These are phyloP conservation scores for Agrilus planipennis DNA, from an alignment of 1,140 invertebrate species.

Conservation along the genomic window DNA sequence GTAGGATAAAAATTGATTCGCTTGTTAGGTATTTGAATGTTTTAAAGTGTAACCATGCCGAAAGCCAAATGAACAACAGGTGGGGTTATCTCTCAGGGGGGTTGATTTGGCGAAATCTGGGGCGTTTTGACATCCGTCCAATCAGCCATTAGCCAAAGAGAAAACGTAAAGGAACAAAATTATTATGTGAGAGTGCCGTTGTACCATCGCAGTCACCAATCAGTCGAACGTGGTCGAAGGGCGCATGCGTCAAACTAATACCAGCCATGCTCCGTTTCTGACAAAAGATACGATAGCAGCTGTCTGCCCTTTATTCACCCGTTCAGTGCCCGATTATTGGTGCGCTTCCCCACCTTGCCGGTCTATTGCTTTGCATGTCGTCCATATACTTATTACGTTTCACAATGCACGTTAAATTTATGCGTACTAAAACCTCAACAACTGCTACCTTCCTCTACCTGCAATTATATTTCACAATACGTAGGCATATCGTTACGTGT, in stretches of 20 bases:
- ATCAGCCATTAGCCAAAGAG: slow-evolving; percentile 15
- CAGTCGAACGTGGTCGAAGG: slow-evolving; percentile 5
- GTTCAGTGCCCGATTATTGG: slow-evolving; percentile 16
- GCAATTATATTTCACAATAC: too few species aligned
- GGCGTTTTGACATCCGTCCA: slow-evolving; percentile 9
- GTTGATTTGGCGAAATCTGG: slow-evolving; percentile 8
- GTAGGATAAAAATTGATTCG: too few species aligned
- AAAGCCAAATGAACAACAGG: too few species aligned
- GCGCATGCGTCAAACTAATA: slow-evolving; percentile 14
- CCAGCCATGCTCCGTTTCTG: slow-evolving; percentile 20
- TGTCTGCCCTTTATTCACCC: slow-evolving; percentile 4
- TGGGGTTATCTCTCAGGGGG: slow-evolving; percentile 1
- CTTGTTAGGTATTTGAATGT: too few species aligned
- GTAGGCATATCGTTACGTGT: too few species aligned
- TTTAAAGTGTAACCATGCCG: too few species aligned
- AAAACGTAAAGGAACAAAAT: slow-evolving; percentile 3
- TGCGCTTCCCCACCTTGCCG: slow-evolving; percentile 13
- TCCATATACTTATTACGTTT: too few species aligned
- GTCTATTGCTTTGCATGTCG: slow-evolving; percentile 12
- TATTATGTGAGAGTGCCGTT: slow-evolving; percentile 1
- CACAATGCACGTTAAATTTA: too few species aligned
- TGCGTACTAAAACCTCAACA: too few species aligned
- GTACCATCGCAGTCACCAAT: slow-evolving; percentile 15
- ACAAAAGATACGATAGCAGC: slow-evolving; percentile 14
- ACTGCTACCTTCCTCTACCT: too few species aligned